These are phyloP conservation scores for Augochlora pura DNA, from an alignment of 1,140 invertebrate species.

Conservation along the genomic window DNA sequence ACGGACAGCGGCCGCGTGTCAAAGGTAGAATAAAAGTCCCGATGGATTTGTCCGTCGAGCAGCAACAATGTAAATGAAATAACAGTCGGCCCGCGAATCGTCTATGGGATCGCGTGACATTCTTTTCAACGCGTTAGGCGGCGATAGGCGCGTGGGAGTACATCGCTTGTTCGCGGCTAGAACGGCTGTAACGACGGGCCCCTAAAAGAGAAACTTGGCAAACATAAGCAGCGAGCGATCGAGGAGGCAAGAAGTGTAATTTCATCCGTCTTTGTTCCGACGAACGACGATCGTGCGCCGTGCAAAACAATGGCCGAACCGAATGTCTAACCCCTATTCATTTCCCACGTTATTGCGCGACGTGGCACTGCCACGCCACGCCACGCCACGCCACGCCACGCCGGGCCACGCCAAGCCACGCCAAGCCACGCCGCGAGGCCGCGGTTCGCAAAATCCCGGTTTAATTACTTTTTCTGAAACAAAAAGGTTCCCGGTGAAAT, in stretches of 20 bases:
- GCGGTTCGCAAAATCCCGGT: conserved; percentile 45
- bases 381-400: too few species aligned
- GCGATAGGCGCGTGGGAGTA: too few species aligned
- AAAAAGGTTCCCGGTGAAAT: conserved; percentile 47
- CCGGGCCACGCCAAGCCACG: too few species aligned
- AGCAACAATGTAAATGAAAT: too few species aligned
- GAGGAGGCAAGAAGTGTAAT: conserved; percentile 9
- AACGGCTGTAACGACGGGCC: conserved; percentile 21
- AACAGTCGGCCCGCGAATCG: too few species aligned
- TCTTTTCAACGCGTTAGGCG: too few species aligned
- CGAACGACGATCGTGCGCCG: conserved; percentile 20
- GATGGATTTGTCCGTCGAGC: too few species aligned
- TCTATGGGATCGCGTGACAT: too few species aligned
- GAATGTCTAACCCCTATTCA: conserved; percentile 35
- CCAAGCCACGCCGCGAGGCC: too few species aligned
- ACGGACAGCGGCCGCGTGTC: too few species aligned
- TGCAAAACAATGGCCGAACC: conserved; percentile 51
- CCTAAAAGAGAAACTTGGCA: conserved; percentile 43
- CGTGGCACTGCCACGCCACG: background rate
- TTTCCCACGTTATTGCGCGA: background rate
- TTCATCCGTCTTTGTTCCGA: conserved; percentile 54
- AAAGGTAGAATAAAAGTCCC: too few species aligned
- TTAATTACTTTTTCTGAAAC: conserved; percentile 61
- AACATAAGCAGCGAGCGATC: background rate
- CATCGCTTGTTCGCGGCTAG: too few species aligned